phyloP scores from a whole-genome alignment of 2,797 vertebrate genomes.

The Lemur catta region DNA sequence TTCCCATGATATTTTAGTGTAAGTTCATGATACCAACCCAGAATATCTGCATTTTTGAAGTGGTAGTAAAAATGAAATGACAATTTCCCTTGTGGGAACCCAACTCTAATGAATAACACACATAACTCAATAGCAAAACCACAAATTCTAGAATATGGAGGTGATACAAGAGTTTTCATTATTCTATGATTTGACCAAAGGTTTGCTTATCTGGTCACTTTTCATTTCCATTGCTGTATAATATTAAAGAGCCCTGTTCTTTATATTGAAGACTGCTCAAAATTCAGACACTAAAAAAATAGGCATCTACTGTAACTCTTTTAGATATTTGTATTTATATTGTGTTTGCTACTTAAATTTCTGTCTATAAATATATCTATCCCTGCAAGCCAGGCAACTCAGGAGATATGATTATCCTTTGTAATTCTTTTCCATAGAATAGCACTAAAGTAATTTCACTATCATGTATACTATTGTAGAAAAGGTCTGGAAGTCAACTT shows the following conservation, averaged over 20 bases:
- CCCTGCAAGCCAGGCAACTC: not conserved
- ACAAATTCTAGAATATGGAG: not conserved
- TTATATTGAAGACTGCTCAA: not conserved
- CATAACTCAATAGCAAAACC: not conserved
- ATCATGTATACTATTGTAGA: not conserved
- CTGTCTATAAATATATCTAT: not conserved
- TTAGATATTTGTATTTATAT: not conserved
- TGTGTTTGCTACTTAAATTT: not conserved
- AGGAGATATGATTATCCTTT: not conserved
- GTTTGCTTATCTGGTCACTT: not conserved
- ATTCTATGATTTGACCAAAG: not conserved
- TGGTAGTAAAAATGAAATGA: not conserved
- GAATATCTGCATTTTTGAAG: not conserved
- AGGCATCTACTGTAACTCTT: not conserved
- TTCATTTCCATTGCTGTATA: not conserved
- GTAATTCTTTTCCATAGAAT: not conserved
- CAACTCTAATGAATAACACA: not conserved
- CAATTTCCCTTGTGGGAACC: not conserved
- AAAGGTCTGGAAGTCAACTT: not conserved
- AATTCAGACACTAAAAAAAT: conserved; percentile 9
- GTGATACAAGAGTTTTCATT: not conserved
- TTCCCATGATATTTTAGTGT: not conserved
- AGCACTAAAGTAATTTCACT: not conserved
- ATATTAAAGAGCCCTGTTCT: not conserved
- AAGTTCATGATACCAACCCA: not conserved